Conservation (phyloP, 2,888 invertebrate genomes). For the Hypselothyrea guttata region DNA sequence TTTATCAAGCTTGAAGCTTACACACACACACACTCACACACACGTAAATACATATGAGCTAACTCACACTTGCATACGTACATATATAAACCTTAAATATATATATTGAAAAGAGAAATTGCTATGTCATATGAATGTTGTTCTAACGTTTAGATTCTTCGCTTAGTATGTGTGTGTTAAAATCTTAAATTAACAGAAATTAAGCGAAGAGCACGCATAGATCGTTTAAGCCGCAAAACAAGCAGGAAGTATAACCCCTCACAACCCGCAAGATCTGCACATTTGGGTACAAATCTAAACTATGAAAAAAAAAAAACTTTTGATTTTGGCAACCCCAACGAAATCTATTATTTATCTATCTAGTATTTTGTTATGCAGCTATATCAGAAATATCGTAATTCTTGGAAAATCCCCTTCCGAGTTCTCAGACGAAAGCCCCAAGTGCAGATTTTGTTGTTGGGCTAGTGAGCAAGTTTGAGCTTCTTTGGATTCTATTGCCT, state of each 20-base stretch:
- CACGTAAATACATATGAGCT: conserved; percentile 34
- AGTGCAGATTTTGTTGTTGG: too few species aligned
- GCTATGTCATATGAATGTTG: conserved; percentile 41
- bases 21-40: conserved; percentile 36
- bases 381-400: too few species aligned
- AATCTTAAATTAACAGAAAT: conserved; percentile 38
- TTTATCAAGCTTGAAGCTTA: conserved; percentile 72
- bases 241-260: neutral
- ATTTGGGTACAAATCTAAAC: neutral
- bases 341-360: too few species aligned
- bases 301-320: conserved; percentile 2
- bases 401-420: too few species aligned
- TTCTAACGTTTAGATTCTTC: conserved; percentile 43
- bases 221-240: conserved; percentile 24
- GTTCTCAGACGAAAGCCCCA: too few species aligned
- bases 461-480: neutral
- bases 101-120: neutral
- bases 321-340: too few species aligned
- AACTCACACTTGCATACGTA: conserved; percentile 17
- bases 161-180: conserved; percentile 54
- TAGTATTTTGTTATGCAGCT: too few species aligned
- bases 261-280: too few species aligned
- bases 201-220: conserved; percentile 18
- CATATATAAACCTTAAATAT: conserved; percentile 19
- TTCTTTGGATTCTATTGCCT: neutral